These are phyloP conservation scores for Nothoprocta perdicaria DNA, from an alignment of 2,113 vertebrate species.

Conservation along the genomic window DNA sequence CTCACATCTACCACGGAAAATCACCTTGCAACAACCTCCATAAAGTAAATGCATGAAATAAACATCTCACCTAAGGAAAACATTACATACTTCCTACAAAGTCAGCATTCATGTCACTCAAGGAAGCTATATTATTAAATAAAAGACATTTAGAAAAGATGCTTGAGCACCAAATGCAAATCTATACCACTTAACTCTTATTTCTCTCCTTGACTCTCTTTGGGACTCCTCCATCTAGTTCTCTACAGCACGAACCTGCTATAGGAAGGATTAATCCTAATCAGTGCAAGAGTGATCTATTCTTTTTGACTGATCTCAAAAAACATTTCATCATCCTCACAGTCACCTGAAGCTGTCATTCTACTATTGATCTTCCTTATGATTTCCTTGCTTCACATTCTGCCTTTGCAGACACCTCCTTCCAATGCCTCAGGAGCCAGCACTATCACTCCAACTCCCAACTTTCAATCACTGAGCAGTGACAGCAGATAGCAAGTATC, in stretches of 20 bases:
- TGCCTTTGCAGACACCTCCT: not conserved
- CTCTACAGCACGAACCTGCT: not conserved
- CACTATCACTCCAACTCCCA: not conserved
- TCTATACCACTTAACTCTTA: not conserved
- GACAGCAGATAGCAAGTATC: not conserved
- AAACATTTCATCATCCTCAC: not conserved
- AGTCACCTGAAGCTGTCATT: not conserved
- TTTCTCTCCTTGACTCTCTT: not conserved
- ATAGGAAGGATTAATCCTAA: not conserved
- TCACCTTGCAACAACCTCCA: not conserved
- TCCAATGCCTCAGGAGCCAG: not conserved
- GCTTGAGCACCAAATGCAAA: not conserved
- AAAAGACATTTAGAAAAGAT: not conserved
- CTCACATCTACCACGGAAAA: not conserved
- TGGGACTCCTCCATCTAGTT: not conserved
- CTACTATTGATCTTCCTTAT: not conserved
- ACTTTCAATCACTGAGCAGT: not conserved
- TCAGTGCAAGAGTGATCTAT: not conserved
- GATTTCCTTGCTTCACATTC: not conserved
- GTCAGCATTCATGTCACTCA: fast-evolving
- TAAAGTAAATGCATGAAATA: not conserved
- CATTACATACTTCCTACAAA: not conserved
- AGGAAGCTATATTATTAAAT: not conserved
- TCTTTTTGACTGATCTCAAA: not conserved
- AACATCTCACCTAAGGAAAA: not conserved